These are phyloP conservation scores for Tapirus terrestris DNA, from an alignment of 2,113 vertebrate genomes.

Conservation along the genomic window DNA sequence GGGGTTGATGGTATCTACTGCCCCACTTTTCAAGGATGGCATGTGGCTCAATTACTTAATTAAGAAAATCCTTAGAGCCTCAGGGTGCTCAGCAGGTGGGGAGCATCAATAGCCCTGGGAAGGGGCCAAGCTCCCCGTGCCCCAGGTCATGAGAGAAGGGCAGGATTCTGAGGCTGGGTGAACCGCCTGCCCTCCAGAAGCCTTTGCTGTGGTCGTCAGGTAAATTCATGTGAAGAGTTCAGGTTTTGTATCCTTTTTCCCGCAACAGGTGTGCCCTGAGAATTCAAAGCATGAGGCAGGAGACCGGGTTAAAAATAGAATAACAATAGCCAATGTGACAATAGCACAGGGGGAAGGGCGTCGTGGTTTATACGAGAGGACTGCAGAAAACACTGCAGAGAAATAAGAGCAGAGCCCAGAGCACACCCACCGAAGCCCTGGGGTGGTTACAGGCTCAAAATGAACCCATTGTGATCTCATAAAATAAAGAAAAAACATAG, in stretches of 20 bases:
- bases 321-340: background rate
- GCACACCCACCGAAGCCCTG: background rate
- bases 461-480: background rate
- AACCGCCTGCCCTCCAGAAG: background rate
- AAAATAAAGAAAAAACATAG: background rate
- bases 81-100: background rate
- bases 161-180: background rate
- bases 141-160: background rate
- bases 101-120: background rate
- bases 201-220: background rate
- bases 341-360: background rate
- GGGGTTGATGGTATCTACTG: background rate
- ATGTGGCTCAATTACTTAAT: background rate
- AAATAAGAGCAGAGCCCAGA: background rate
- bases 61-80: background rate
- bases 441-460: constrained; percentile 31
- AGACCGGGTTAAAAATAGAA: constrained; percentile 48
- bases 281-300: constrained; percentile 23
- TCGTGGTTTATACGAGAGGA: background rate
- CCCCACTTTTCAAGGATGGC: constrained; percentile 22
- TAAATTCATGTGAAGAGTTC: constrained; percentile 51
- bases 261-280: background rate
- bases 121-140: background rate
- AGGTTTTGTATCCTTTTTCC: constrained; percentile 57
- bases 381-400: background rate